Evolutionary conservation across 2,113 vertebrate genomes (phyloP).

Genomic region (Peromyscus polionotus): DNA sequence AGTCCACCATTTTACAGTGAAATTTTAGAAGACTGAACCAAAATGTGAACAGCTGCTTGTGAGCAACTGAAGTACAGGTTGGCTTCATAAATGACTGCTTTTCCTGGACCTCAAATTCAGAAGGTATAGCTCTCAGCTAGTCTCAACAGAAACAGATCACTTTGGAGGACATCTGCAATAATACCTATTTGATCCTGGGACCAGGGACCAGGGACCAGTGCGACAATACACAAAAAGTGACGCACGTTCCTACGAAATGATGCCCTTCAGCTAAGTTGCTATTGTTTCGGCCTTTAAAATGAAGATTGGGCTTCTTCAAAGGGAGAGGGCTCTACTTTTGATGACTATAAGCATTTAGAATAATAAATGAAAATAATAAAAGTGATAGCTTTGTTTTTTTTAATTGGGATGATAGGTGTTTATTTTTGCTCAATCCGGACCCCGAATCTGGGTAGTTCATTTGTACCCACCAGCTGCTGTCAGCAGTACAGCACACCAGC

Average conservation of each 20-base stretch:
- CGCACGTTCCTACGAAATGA: slow-evolving; percentile 79
- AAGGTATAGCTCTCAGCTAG: slow-evolving; percentile 39
- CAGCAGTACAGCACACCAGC: slow-evolving; percentile 84
- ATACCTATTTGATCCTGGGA: slow-evolving; percentile 87
- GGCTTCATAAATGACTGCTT: slow-evolving; percentile 64
- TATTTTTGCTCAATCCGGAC: slow-evolving; percentile 83
- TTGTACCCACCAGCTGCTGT: slow-evolving; percentile 85
- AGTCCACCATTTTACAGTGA: slow-evolving; percentile 80
- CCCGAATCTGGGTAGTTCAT: slow-evolving; percentile 84
- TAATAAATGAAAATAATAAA: slow-evolving; percentile 34
- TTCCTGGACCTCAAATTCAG: background rate
- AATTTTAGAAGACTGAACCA: slow-evolving; percentile 71
- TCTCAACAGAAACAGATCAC: slow-evolving; percentile 67
- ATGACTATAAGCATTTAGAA: slow-evolving; percentile 71
- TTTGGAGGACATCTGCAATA: slow-evolving; percentile 83
- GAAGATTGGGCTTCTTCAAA: slow-evolving; percentile 87
- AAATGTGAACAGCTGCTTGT: slow-evolving; percentile 65
- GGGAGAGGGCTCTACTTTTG: slow-evolving; percentile 80
- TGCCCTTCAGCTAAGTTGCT: slow-evolving; percentile 80
- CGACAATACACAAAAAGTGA: slow-evolving; percentile 71
- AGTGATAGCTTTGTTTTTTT: slow-evolving; percentile 64
- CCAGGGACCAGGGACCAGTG: slow-evolving; percentile 83
- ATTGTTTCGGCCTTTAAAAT: slow-evolving; percentile 38
- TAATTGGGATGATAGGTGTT: slow-evolving; percentile 81
- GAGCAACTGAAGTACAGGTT: slow-evolving; percentile 69